Conservation (phyloP, 2,797 vertebrate species). For the Anomalospiza imberbis region DNA sequence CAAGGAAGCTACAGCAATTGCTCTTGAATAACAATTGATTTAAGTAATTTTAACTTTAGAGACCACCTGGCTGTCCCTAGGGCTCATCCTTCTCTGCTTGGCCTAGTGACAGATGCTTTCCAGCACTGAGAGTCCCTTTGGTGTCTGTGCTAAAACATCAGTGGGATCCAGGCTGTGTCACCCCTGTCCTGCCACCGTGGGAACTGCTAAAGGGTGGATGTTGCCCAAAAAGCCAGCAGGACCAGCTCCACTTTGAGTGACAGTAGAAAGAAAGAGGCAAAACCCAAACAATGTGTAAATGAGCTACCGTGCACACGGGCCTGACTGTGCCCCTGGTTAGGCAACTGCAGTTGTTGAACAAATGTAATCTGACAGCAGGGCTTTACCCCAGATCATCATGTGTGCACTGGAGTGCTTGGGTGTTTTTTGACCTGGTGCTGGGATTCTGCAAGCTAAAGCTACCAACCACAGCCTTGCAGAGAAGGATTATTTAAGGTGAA, state of each 20-base stretch:
- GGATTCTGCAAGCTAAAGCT: not conserved
- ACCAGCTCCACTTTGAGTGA: not conserved
- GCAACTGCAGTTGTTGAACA: not conserved
- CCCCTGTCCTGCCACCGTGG: not conserved
- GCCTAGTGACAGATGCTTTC: not conserved
- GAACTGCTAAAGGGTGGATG: not conserved
- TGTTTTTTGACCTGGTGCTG: not conserved
- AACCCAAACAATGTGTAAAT: not conserved
- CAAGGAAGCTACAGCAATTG: not conserved
- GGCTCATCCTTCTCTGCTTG: not conserved
- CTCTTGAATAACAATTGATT: not conserved
- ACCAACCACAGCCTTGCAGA: not conserved
- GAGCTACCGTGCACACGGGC: not conserved
- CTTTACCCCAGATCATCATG: not conserved
- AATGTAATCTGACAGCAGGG: slow-evolving; percentile 3
- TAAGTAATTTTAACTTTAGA: not conserved
- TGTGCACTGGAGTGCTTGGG: not conserved
- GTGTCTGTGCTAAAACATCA: not conserved
- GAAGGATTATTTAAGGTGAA: not conserved
- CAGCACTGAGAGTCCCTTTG: not conserved
- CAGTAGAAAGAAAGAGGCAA: not conserved
- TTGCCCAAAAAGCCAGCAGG: not conserved
- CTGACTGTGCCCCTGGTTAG: not conserved
- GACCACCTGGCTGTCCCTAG: not conserved
- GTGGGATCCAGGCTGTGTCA: not conserved